These are phyloP conservation scores for Crocodylus rhombifer DNA, from an alignment of 2,797 vertebrate genomes.

Conservation along the genomic window DNA sequence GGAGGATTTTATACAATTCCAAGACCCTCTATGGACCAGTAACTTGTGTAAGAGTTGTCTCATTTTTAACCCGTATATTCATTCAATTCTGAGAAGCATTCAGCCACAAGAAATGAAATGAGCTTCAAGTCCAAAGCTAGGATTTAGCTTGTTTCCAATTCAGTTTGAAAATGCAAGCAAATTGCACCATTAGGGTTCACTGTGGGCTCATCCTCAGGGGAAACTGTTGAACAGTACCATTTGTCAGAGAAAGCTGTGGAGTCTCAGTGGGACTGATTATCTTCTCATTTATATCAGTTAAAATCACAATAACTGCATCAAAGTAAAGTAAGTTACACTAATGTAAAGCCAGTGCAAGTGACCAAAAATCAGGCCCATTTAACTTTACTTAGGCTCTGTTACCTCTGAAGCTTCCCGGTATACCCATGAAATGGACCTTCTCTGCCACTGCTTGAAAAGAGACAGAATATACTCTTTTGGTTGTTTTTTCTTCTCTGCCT, in stretches of 20 bases:
- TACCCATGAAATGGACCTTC: not conserved
- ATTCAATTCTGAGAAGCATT: not conserved
- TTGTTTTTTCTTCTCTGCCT: not conserved
- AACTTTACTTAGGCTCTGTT: not conserved
- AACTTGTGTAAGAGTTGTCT: not conserved
- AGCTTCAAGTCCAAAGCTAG: not conserved
- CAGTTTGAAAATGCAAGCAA: not conserved
- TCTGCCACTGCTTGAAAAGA: not conserved
- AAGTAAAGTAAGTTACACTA: not conserved
- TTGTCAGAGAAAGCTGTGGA: not conserved
- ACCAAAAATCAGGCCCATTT: not conserved
- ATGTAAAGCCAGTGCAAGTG: not conserved
- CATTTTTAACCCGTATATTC: not conserved
- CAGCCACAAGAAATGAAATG: not conserved
- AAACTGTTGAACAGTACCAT: not conserved
- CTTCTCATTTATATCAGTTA: not conserved
- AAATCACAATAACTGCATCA: not conserved
- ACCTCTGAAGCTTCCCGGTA: not conserved
- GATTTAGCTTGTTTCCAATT: not conserved
- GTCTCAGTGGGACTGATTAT: not conserved
- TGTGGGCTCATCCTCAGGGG: not conserved
- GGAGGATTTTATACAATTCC: not conserved
- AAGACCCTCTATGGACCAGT: not conserved
- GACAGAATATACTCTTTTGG: not conserved
- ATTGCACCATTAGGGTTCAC: not conserved